A percentile compares a stretch with the other conserved stretches of the same genome.
Conservation (phyloP, 2,888 invertebrate genomes). For the Prionchulus punctatus region DNA sequence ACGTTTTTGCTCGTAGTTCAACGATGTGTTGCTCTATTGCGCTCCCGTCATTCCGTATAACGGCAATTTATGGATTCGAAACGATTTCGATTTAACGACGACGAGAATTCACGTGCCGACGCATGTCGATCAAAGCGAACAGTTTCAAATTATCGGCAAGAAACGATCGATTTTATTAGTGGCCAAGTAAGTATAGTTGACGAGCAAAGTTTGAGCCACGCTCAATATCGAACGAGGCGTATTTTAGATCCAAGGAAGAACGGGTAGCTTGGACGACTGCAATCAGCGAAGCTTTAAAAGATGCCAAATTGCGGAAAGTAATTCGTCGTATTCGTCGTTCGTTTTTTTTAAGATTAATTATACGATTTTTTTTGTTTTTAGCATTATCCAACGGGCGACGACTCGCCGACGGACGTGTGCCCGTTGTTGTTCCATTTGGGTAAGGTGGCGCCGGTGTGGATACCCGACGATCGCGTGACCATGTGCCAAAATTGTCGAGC, state of each 20-base stretch:
- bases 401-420: no score
- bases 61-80: not conserved
- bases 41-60: not conserved
- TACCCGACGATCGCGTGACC: constrained; percentile 45
- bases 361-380: no score
- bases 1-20: not conserved
- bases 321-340: no score
- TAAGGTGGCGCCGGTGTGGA: constrained; percentile 43
- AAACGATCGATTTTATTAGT: not conserved
- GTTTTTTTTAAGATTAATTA: no score
- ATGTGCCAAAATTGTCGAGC: constrained; percentile 50
- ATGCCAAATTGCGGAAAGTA: no score
- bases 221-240: no score
- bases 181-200: not conserved
- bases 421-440: no score
- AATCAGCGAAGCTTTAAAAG: no score
- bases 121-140: not conserved
- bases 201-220: no score
- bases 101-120: not conserved
- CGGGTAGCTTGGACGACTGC: no score
- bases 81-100: not conserved
- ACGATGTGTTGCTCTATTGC: not conserved
- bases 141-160: not conserved
- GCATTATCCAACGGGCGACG: no score
- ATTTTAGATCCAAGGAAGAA: no score